Evolutionary conservation across 1,140 invertebrate genomes (phyloP), one percentile per base, ranked within the genome.

Genomic region (Ruditapes philippinarum): DNA sequence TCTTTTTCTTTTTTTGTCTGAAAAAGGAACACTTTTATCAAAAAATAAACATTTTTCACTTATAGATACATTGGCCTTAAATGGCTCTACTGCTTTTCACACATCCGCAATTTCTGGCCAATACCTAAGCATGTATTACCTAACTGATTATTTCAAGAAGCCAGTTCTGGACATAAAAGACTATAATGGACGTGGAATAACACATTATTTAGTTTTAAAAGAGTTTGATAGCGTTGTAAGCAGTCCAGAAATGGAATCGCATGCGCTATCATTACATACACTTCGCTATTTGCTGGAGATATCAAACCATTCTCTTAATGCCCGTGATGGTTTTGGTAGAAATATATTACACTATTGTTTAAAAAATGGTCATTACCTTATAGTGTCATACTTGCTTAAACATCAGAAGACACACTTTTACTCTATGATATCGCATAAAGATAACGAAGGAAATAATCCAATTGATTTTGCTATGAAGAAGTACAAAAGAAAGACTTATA

Each of bases 311-410:
- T 28, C 54, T 12, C 5, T 78, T n/a, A 4, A 12, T 3, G 9
- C 42, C 7, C 3, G 22, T 36, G 74, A 78, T 54, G 19, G 36
- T 12, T 57, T 17, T 33, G 31, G 45, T 7, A 78, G 74, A 78
- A 78, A 78, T 49, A 9, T 78, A 3, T n/a, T 78, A 3, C 74
- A 78, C n/a, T 78, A 78, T 78, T 45, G 22, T 33, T 22, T 78
- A 36, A 51, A 25, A 33, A 5, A 51, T 33, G 74, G 74, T 12
- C 74, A 78, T 78, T 17, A 28, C 36, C 1, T 12, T 2, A 78
- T 78, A 33, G 45, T 78, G 1, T 12, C 28, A 0, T 57, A 78
- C 19, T 17, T 78, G 17, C 11, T 12, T 1, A 17, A 1, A 17
- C 19, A 17, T 9, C 1, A 78, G 3, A 3, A 36, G 33, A 51